phyloP scores from a whole-genome alignment of 2,888 invertebrate genomes.

The Lithophane socia region DNA sequence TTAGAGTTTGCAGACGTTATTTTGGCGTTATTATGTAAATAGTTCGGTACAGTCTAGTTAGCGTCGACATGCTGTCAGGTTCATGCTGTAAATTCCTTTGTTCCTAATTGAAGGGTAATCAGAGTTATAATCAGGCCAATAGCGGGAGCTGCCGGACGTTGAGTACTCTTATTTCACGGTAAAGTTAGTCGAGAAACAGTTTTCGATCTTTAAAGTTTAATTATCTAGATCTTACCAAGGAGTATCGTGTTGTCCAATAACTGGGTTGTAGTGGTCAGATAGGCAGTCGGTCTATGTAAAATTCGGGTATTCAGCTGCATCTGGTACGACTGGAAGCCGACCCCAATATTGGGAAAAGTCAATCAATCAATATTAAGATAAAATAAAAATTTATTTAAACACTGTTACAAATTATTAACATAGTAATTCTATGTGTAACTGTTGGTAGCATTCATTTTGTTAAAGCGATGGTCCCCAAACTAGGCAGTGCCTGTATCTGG shows the following conservation, averaged over 20 bases:
- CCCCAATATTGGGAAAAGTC: background rate
- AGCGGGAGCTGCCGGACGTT: background rate
- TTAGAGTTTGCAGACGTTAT: no score
- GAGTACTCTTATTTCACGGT: background rate
- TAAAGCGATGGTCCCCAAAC: no score
- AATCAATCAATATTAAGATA: no score
- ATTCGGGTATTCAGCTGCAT: background rate
- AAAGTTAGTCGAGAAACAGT: background rate
- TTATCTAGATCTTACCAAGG: background rate
- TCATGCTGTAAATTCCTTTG: background rate
- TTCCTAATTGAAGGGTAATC: background rate
- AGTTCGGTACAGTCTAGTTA: background rate
- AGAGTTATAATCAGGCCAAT: background rate
- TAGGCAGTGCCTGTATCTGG: no score
- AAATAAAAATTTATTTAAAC: no score
- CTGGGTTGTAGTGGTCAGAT: no score
- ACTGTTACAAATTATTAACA: no score
- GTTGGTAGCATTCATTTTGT: no score
- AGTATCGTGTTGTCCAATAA: no score
- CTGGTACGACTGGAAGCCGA: background rate
- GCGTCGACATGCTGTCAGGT: background rate
- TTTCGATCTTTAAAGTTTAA: background rate
- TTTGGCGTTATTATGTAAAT: background rate
- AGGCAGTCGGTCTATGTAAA: no score
- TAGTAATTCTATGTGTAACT: no score